A percentile compares a stretch with the other conserved stretches of the same genome.
These are phyloP conservation scores for Brachynemurus nebulosus DNA, from an alignment of 2,888 invertebrate species.

Conservation along the genomic window DNA sequence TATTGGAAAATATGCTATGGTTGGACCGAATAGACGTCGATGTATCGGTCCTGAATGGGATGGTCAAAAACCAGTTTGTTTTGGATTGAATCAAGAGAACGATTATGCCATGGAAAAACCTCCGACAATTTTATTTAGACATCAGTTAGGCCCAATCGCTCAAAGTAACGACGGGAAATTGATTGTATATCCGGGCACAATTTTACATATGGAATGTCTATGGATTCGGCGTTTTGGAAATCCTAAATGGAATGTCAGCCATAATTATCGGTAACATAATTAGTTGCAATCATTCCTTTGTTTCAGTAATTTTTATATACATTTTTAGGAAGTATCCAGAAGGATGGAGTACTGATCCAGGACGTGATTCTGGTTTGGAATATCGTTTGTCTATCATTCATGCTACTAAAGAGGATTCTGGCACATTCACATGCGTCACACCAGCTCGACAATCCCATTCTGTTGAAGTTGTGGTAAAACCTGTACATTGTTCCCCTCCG, in stretches of 20 bases:
- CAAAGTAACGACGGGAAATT: constrained; percentile 76
- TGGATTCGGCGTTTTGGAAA: constrained; percentile 78
- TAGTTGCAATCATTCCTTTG: background rate
- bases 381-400: constrained; percentile 68
- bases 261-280: constrained; percentile 38
- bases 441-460: constrained; percentile 71
- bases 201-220: constrained; percentile 76
- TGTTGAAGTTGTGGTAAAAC: constrained; percentile 67
- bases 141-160: constrained; percentile 70
- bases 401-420: constrained; percentile 72
- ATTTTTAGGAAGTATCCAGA: constrained; percentile 54
- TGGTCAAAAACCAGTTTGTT: constrained; percentile 61
- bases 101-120: constrained; percentile 81
- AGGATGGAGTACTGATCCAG: constrained; percentile 72
- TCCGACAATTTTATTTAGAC: constrained; percentile 70
- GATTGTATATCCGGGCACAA: constrained; percentile 73
- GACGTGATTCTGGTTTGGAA: constrained; percentile 63
- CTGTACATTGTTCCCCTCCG: constrained; percentile 66
- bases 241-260: constrained; percentile 70
- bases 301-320: constrained; percentile 6
- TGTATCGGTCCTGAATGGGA: constrained; percentile 74
- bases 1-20: constrained; percentile 72
- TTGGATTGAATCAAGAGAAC: constrained; percentile 71
- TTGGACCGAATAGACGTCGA: constrained; percentile 52
- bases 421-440: constrained; percentile 70